Evolutionary conservation across 1,140 invertebrate genomes (phyloP).

Genomic region (Apis florea): DNA sequence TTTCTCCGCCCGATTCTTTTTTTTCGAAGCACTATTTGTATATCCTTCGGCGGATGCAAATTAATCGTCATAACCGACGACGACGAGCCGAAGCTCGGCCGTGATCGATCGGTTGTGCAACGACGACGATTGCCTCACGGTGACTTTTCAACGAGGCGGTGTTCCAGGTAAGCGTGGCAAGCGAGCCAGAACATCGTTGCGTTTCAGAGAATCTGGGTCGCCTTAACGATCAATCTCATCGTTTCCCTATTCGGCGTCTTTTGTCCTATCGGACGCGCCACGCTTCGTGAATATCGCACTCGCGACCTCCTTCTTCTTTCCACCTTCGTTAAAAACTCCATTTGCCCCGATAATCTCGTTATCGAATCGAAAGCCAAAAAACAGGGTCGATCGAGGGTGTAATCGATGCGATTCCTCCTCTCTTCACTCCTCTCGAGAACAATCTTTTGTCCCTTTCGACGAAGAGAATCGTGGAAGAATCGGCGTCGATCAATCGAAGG

Average conservation of each 20-base stretch:
- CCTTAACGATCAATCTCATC: slow-evolving; percentile 37
- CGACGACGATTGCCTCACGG: slow-evolving; percentile 50
- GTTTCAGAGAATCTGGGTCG: slow-evolving; percentile 46
- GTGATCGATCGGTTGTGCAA: slow-evolving; percentile 57
- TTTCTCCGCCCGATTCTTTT: not conserved
- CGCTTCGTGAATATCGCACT: not conserved
- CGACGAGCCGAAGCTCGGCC: slow-evolving; percentile 42
- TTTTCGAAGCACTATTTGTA: not conserved
- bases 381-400: not conserved
- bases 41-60: slow-evolving; percentile 49
- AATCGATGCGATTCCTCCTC: not conserved
- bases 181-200: slow-evolving; percentile 54
- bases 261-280: slow-evolving; percentile 1
- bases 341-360: slow-evolving; percentile 24
- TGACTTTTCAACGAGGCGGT: slow-evolving; percentile 38
- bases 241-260: slow-evolving; percentile 17
- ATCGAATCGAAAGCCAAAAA: not conserved
- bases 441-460: no score
- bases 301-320: not conserved
- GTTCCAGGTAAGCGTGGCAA: slow-evolving; percentile 40
- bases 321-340: slow-evolving; percentile 4
- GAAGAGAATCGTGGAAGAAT: no score
- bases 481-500: slow-evolving; percentile 32
- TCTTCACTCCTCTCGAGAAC: not conserved
- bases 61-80: slow-evolving; percentile 40